A percentile compares a stretch with the other conserved stretches of the same genome.
Conservation (phyloP, 1,140 invertebrate species). For the Sycophila sp. region DNA sequence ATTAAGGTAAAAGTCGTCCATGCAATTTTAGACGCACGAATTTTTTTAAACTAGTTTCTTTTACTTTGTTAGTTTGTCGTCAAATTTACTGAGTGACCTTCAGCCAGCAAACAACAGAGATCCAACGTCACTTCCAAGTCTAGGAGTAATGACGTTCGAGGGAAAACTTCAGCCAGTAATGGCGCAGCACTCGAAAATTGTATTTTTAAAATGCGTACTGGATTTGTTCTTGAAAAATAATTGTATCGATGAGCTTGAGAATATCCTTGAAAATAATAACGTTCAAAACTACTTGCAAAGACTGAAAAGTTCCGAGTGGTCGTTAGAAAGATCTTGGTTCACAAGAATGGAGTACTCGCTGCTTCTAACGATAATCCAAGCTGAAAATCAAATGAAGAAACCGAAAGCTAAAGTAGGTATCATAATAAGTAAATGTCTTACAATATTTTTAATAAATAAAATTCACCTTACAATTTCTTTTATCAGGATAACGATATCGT, state of each 20-base stretch:
- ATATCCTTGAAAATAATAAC: constrained; percentile 43
- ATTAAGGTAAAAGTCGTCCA: too few species aligned
- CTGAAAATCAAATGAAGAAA: constrained; percentile 30
- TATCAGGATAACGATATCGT: constrained; percentile 41
- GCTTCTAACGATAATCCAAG: constrained; percentile 47
- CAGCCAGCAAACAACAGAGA: constrained; percentile 44
- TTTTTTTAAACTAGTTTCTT: too few species aligned
- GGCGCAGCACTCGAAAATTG: constrained; percentile 48
- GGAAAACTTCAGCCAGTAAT: constrained; percentile 57
- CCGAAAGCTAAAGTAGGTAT: background rate
- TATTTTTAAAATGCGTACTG: constrained; percentile 50
- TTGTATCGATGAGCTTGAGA: constrained; percentile 39
- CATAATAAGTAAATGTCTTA: background rate
- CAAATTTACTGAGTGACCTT: constrained; percentile 56
- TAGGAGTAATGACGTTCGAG: constrained; percentile 52
- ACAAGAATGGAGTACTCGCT: constrained; percentile 56
- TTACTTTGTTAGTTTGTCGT: constrained; percentile 47
- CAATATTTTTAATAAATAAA: background rate
- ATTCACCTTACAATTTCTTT: background rate
- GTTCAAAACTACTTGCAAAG: constrained; percentile 52
- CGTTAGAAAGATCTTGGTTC: constrained; percentile 58
- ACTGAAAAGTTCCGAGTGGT: constrained; percentile 52
- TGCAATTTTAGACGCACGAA: too few species aligned
- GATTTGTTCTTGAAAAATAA: constrained; percentile 42
- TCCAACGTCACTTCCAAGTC: constrained; percentile 53